Percentiles rank a stretch among this genome's conserved stretches.
These are phyloP conservation scores for Metellina segmentata DNA, from an alignment of 2,888 invertebrate genomes.

Conservation along the genomic window DNA sequence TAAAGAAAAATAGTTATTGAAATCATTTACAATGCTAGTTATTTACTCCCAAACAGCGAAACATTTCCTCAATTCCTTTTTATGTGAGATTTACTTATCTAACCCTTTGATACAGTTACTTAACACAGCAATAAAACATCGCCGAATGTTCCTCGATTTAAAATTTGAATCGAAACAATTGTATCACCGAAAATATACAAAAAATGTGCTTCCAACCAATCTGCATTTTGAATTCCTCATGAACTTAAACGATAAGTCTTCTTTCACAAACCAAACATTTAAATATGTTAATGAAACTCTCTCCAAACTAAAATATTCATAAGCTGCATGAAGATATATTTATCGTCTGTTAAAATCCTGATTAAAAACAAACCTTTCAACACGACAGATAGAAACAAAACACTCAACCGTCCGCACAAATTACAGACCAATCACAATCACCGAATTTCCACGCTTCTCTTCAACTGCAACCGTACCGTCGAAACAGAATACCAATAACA, in stretches of 20 bases:
- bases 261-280: neutral
- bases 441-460: constrained; percentile 7
- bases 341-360: constrained; percentile 48
- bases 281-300: neutral
- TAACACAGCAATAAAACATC: neutral
- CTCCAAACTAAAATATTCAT: neutral
- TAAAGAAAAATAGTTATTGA: neutral
- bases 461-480: neutral
- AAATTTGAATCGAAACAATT: neutral
- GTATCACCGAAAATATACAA: neutral
- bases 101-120: neutral
- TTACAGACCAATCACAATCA: neutral
- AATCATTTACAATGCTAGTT: neutral
- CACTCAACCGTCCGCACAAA: neutral
- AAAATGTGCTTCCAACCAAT: neutral
- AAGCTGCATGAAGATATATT: neutral
- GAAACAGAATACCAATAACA: constrained; percentile 2
- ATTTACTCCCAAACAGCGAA: neutral
- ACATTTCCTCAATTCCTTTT: neutral
- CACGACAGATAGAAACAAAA: neutral
- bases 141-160: too few relatives aligned
- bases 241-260: neutral
- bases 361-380: constrained; percentile 16
- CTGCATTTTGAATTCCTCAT: neutral
- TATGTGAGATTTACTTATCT: neutral